phyloP scores from a whole-genome alignment of 1,140 invertebrate genomes.

The Aradophagus sp. region DNA sequence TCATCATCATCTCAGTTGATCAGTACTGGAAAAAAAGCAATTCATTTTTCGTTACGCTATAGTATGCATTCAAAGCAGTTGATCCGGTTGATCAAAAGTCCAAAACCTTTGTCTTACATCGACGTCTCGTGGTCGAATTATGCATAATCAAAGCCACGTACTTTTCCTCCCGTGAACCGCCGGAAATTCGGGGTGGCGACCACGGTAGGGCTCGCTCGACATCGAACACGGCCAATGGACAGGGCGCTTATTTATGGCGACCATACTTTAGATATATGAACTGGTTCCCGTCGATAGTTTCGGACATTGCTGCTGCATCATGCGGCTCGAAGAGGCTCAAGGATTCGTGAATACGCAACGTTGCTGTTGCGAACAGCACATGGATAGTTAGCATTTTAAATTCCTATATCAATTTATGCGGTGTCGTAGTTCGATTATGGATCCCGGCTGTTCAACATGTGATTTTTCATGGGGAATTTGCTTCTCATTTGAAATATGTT shows the following conservation, averaged over 20 bases:
- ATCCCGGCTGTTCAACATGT: no score
- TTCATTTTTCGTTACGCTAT: no score
- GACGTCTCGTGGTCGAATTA: slow-evolving; percentile 28
- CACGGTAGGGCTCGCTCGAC: slow-evolving; percentile 59
- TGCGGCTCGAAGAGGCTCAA: slow-evolving; percentile 66
- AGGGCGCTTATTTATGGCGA: slow-evolving; percentile 74
- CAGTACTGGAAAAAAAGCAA: no score
- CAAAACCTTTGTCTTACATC: slow-evolving; percentile 50
- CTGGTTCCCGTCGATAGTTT: slow-evolving; percentile 75
- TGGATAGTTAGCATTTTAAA: slow-evolving; percentile 42
- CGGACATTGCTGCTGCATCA: slow-evolving; percentile 68
- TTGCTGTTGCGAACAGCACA: slow-evolving; percentile 41
- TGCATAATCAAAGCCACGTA: slow-evolving; percentile 50
- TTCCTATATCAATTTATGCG: slow-evolving; percentile 9
- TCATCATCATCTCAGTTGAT: no score
- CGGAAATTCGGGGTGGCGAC: slow-evolving; percentile 62
- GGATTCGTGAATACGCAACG: slow-evolving; percentile 44
- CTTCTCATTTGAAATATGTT: no score
- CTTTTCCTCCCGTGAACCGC: slow-evolving; percentile 49
- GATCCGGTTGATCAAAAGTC: no score
- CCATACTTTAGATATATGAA: slow-evolving; percentile 76
- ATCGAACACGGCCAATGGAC: slow-evolving; percentile 71
- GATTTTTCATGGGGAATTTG: no score
- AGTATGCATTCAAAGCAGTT: no score
- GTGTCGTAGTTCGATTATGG: background rate